Evolutionary conservation across 2,797 vertebrate genomes (phyloP), one percentile per base, ranked within the genome.

Genomic region (Synaphobranchus kaupii): DNA sequence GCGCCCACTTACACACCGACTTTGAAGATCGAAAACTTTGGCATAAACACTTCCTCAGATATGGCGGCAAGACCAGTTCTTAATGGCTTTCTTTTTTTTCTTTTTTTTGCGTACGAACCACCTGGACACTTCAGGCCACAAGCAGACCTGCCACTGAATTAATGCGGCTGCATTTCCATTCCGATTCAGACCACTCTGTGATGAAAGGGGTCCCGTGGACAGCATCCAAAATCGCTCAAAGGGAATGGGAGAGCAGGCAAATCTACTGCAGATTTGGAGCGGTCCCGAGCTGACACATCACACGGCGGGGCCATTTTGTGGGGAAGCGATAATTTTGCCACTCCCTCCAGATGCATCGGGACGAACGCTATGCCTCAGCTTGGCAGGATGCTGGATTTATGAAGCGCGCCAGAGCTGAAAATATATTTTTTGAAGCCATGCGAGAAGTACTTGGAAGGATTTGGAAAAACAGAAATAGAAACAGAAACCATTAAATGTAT

Each of bases 51-150:
- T 47, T 39, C 13, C 44, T 47, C 20, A 80, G 6, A 80, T 22
- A 80, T 48, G 76, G 44, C 76, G 48, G 28, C 6, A 80, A 80
- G 44, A 80, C 76, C 44, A 25, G 76, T 8, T 22, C 22, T 78
- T 78, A 78, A 81, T 10, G 34, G 47, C 44, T 48, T 10, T 47
- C 3, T 71, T 28, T 17, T 22, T 17, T 48, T 80, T 80, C 50
- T n/a, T 48, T 48, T 80, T 80, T 81, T n/a, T 48, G 47, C 47
- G 25, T 50, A n/a, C 25, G 47, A 81, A 81, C 44, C 78, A 81
- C 78, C 78, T 81, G 78, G 78, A 34, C 47, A 81, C 47, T 81
- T n/a, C 44, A 81, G 78, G 47, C 22, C 78, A 81, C 47, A n/a
- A 50, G 44, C 47, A 34, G 15, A 78, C 20, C 22, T 50, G 22